Conservation (phyloP, 1,140 invertebrate genomes). For the Panonychus citri region DNA sequence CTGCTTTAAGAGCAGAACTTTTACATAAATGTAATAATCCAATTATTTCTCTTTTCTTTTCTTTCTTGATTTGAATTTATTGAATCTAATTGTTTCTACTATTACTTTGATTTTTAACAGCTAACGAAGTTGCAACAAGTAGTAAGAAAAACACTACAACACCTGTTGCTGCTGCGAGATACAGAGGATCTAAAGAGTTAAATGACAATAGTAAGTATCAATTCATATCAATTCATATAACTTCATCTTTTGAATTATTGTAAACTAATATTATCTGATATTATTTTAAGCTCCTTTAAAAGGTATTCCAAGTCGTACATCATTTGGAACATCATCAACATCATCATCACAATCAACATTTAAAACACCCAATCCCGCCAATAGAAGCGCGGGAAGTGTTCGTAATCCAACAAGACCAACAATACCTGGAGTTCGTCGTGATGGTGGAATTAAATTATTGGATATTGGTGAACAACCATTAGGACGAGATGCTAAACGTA, state of each 20-base stretch:
- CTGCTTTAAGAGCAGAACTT: constrained; percentile 60
- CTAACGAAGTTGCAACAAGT: constrained; percentile 60
- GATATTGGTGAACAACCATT: constrained; percentile 78
- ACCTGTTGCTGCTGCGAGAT: constrained; percentile 58
- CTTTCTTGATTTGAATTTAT: background rate
- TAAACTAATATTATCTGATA: background rate
- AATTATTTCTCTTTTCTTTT: no score
- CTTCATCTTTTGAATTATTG: background rate
- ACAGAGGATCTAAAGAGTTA: constrained; percentile 67
- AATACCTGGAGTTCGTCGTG: constrained; percentile 29
- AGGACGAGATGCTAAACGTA: constrained; percentile 35
- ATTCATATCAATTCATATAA: no score
- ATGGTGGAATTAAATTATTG: constrained; percentile 52
- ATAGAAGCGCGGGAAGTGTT: background rate
- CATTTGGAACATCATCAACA: constrained; percentile 24
- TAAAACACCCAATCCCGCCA: background rate
- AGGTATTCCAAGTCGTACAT: constrained; percentile 58
- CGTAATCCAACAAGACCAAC: constrained; percentile 1
- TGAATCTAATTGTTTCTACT: background rate
- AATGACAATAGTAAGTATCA: constrained; percentile 1
- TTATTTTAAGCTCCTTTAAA: constrained; percentile 51
- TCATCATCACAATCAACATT: background rate
- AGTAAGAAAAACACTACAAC: constrained; percentile 65
- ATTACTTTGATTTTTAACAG: constrained; percentile 16
- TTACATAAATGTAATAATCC: constrained; percentile 48